Percentiles rank a stretch among this genome's conserved stretches.
Conservation (phyloP, 1,140 invertebrate genomes). For the Cardiocondyla obscurior region DNA sequence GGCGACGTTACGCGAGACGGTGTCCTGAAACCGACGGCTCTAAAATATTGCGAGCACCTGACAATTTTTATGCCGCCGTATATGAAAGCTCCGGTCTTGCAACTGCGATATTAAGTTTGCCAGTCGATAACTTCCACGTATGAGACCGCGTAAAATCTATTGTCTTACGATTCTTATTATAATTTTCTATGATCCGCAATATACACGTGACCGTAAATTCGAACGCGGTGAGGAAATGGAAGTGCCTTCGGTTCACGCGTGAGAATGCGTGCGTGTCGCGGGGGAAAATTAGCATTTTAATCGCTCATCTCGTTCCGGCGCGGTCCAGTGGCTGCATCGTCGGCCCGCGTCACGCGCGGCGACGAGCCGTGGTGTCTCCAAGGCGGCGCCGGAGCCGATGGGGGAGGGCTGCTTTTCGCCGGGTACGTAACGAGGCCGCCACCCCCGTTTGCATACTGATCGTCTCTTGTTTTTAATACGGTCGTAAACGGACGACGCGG, state of each 20-base stretch:
- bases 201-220: not conserved
- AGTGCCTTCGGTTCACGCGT: not conserved
- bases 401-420: not conserved
- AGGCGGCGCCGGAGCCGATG: constrained; percentile 35
- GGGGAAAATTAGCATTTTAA: constrained; percentile 70
- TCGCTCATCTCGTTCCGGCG: constrained; percentile 49
- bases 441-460: constrained; percentile 64
- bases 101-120: not conserved
- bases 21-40: not conserved
- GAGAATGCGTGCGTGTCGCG: not conserved
- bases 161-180: too few relatives aligned
- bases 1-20: not conserved
- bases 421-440: constrained; percentile 1
- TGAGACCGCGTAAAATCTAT: not conserved
- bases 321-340: constrained; percentile 56
- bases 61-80: not conserved
- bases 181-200: too few relatives aligned
- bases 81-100: not conserved
- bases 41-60: not conserved
- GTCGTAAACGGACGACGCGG: not conserved
- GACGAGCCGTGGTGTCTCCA: constrained; percentile 11
- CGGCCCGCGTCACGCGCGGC: not conserved
- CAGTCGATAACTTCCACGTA: not conserved
- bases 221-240: not conserved
- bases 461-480: constrained; percentile 62